These are phyloP conservation scores for Stegana nigrithorax DNA, from an alignment of 2,888 invertebrate species.

Conservation along the genomic window DNA sequence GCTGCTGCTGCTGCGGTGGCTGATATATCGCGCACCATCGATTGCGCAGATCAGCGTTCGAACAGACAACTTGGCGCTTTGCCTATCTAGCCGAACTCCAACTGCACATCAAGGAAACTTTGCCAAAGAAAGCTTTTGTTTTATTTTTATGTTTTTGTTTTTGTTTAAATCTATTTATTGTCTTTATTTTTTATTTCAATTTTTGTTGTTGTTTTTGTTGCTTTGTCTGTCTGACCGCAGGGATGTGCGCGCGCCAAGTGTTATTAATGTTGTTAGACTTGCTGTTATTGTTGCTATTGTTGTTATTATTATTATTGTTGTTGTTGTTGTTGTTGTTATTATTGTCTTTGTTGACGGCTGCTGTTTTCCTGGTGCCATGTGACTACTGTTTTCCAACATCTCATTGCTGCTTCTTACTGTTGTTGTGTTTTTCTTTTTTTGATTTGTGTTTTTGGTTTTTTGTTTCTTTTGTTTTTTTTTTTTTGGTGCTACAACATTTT, in stretches of 20 bases:
- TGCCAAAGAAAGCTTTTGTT: background rate
- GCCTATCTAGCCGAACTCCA: constrained; percentile 16
- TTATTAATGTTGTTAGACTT: background rate
- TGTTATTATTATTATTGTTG: background rate
- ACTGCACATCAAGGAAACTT: constrained; percentile 35
- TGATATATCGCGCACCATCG: constrained; percentile 58
- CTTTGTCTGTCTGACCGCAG: background rate
- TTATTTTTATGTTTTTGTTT: background rate
- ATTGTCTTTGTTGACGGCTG: too few species aligned
- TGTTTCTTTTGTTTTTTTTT: background rate
- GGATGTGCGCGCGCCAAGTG: constrained; percentile 8
- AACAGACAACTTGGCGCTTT: constrained; percentile 55
- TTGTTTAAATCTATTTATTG: too few species aligned
- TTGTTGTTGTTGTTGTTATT: background rate
- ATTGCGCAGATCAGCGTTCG: constrained; percentile 48
- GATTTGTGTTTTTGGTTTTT: background rate
- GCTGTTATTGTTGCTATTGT: background rate
- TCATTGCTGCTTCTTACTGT: too few species aligned
- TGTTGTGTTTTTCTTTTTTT: background rate
- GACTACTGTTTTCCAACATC: constrained; percentile 13
- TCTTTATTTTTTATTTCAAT: background rate
- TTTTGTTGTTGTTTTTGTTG: background rate
- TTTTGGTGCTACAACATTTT: background rate
- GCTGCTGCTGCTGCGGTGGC: constrained; percentile 48
- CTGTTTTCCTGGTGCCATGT: background rate